Evolutionary conservation across 1,140 invertebrate species (phyloP).

Genomic region (Adelges cooleyi): DNA sequence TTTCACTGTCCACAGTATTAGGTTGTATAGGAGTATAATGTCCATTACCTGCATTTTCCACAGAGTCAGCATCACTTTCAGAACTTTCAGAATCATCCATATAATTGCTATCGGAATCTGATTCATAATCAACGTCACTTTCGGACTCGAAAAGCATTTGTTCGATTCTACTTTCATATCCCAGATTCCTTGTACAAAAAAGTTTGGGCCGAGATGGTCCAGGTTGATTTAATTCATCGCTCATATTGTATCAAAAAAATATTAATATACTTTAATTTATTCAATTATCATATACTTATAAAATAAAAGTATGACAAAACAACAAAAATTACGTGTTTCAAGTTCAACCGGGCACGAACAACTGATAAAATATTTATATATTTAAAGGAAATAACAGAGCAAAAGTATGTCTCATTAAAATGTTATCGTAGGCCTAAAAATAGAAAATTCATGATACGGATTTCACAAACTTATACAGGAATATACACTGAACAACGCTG

Average conservation of each 20-base stretch:
- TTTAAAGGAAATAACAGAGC: not conserved
- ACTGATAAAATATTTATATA: not conserved
- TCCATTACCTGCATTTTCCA: not conserved
- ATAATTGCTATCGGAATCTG: not conserved
- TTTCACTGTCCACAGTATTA: not conserved
- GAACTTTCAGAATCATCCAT: not conserved
- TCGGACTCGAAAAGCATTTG: not conserved
- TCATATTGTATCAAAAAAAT: not conserved
- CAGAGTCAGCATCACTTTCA: not conserved
- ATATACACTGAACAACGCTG: not conserved
- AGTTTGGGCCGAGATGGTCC: not conserved
- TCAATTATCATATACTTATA: not conserved
- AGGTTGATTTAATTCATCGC: not conserved
- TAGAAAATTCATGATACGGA: no score
- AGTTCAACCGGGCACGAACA: not conserved
- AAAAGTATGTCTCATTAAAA: not conserved
- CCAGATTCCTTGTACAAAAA: not conserved
- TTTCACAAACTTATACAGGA: no score
- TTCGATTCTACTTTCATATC: not conserved
- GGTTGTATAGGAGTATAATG: not conserved
- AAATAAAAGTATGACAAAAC: not conserved
- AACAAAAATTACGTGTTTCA: not conserved
- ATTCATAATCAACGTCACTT: not conserved
- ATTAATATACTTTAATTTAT: not conserved
- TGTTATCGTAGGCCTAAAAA: not conserved